Evolutionary conservation across 2,888 invertebrate species (phyloP), one percentile per base, ranked within the genome.

Genomic region (Adelognathus sp.): DNA sequence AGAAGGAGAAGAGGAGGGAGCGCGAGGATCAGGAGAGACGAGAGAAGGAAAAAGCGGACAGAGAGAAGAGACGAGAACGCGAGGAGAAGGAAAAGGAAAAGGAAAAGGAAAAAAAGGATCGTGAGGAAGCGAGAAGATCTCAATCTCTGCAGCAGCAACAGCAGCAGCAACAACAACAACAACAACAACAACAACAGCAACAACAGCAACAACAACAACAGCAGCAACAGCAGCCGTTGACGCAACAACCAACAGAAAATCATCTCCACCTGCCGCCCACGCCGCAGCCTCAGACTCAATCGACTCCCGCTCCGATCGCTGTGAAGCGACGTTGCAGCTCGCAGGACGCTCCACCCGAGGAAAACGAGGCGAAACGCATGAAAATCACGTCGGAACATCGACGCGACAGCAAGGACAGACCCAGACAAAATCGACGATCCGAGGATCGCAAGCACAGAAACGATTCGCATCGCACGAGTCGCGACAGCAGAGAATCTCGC

Each of bases 281-380:
- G 0, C 81, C 81, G n/a, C 87, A 86, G 52, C 83, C 56, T 70
- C 88, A 88, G 80, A 79, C 85, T 0, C 81, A 83, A 39, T 82
- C 83, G 52, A 86, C 94, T 83, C 95, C 95, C 3, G 94, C 95
- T 2, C 93, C 93, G 76, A 93, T 95, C 31, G 94, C 95, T 0
- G 92, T 93, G 72, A 97, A 97, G 91, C 93, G 97, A 63, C 93
- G 97, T 76, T 94, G 96, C 87, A 96, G 96, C 81, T 96, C 96
- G 1, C 96, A 97, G 88, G 97, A 97, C 75, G 92, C 92, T 66
- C 88, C 93, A 1, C 92, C 92, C 66, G 95, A 96, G 77, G 94
- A n/a, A n/a, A n/a, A 94, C 11, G 90, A 91, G 18, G 88, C 92
- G 1, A 96, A 96, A 86, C 94, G 94, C 81, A 92, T 93, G 82